These are phyloP conservation scores for Perizoma flavofasciatum DNA, from an alignment of 2,888 invertebrate genomes.

Conservation along the genomic window DNA sequence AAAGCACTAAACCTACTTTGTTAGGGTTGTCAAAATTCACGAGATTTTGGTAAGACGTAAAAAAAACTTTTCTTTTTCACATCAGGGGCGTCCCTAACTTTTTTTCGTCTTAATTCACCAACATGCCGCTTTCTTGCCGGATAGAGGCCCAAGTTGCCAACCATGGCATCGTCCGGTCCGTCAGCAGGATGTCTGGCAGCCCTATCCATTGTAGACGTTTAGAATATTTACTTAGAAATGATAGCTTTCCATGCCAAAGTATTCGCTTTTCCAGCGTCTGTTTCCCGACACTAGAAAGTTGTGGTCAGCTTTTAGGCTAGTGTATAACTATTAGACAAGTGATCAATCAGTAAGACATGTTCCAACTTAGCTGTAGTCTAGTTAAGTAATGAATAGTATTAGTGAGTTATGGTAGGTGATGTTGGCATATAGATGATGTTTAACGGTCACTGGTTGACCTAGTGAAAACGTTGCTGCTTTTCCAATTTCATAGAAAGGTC, in stretches of 20 bases:
- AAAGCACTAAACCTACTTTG: constrained; percentile 31
- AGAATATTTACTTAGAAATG: constrained; percentile 40
- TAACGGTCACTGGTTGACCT: constrained; percentile 17
- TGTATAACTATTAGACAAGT: constrained; percentile 10
- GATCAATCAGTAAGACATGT: constrained; percentile 9
- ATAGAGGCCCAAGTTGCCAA: too few relatives aligned
- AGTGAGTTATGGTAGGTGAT: constrained; percentile 13
- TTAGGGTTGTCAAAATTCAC: constrained; percentile 14
- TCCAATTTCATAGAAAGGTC: constrained; percentile 15
- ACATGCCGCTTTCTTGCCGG: too few relatives aligned
- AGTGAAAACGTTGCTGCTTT: constrained; percentile 17
- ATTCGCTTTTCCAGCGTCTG: constrained; percentile 35
- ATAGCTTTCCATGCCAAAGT: constrained; percentile 35
- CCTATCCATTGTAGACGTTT: constrained; percentile 27
- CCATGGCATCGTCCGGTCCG: not conserved
- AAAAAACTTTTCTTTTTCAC: too few relatives aligned
- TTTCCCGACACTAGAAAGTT: constrained; percentile 39
- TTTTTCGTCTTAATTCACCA: too few relatives aligned
- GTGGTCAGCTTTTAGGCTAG: constrained; percentile 10
- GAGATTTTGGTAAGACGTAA: too few relatives aligned
- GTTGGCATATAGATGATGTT: constrained; percentile 8
- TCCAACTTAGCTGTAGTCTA: not conserved
- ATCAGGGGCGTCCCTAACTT: too few relatives aligned
- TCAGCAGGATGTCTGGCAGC: constrained; percentile 14
- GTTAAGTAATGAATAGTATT: constrained; percentile 1